phyloP scores from a whole-genome alignment of 92 coral and sea anemone species.

The Diadumene lineata region DNA sequence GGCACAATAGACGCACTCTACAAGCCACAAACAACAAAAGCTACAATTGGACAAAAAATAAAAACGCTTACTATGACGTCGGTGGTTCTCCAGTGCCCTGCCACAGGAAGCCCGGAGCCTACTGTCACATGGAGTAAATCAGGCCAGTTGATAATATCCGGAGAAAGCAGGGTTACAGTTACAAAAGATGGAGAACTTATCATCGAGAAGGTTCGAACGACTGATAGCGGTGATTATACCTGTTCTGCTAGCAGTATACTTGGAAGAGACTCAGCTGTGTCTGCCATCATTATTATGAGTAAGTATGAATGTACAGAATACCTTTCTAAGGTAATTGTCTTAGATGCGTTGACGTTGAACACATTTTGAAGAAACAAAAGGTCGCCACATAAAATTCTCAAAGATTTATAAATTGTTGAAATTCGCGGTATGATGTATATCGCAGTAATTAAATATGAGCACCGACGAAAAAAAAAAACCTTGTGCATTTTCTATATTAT shows the following conservation, averaged over 20 bases:
- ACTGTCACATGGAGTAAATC: conserved; percentile 44
- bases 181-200: conserved; percentile 13
- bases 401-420: too few species aligned
- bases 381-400: too few species aligned
- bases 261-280: conserved; percentile 25
- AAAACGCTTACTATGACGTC: conserved; percentile 40
- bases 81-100: conserved; percentile 45
- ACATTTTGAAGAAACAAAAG: too few species aligned
- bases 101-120: conserved; percentile 51
- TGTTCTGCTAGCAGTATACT: conserved; percentile 32
- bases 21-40: conserved; percentile 20
- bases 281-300: conserved; percentile 29
- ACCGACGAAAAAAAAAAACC: too few species aligned
- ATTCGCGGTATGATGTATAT: too few species aligned
- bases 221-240: conserved; percentile 37
- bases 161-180: conserved; percentile 23
- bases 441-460: too few species aligned
- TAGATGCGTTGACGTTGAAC: too few species aligned
- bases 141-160: conserved; percentile 22
- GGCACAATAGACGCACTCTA: conserved; percentile 18
- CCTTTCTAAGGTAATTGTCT: not conserved
- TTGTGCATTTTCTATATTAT: too few species aligned
- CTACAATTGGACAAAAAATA: conserved; percentile 41
- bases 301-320: not conserved
- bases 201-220: conserved; percentile 12